Percentiles rank a stretch among this genome's conserved stretches.
These are phyloP conservation scores for Amiota minor DNA, from an alignment of 2,888 invertebrate genomes.

Conservation along the genomic window DNA sequence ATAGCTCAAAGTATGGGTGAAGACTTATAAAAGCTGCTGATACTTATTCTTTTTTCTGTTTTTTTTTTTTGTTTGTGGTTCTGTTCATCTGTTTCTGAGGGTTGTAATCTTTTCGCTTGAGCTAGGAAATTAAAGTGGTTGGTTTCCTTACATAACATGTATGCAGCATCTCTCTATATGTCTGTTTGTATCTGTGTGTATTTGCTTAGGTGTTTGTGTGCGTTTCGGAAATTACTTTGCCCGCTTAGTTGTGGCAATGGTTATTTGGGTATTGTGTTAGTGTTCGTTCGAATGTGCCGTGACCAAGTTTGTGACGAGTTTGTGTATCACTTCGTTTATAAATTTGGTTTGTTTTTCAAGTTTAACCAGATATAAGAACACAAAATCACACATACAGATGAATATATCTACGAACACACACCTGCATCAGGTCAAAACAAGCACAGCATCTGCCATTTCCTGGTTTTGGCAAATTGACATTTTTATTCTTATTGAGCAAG, in stretches of 20 bases:
- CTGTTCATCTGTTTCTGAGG: neutral
- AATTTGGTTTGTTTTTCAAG: slow-evolving; percentile 40
- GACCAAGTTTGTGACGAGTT: neutral
- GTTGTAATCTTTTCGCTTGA: slow-evolving; percentile 30
- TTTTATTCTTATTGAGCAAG: slow-evolving; percentile 45
- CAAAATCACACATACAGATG: neutral
- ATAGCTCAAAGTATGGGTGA: no score
- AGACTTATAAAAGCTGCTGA: no score
- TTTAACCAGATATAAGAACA: neutral
- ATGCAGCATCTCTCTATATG: slow-evolving; percentile 14
- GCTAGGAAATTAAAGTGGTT: slow-evolving; percentile 64
- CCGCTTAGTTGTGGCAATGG: slow-evolving; percentile 49
- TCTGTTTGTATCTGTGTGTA: slow-evolving; percentile 36
- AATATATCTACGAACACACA: no score
- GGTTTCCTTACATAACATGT: slow-evolving; percentile 33
- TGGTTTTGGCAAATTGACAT: slow-evolving; percentile 65
- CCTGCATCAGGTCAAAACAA: slow-evolving; percentile 7
- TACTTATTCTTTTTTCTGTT: no score
- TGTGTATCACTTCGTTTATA: slow-evolving; percentile 47
- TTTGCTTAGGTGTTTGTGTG: slow-evolving; percentile 41
- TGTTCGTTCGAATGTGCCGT: slow-evolving; percentile 52
- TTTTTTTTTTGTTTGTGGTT: neutral
- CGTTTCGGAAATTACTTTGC: slow-evolving; percentile 65
- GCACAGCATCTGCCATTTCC: slow-evolving; percentile 46
- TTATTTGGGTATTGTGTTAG: slow-evolving; percentile 46